phyloP scores from a whole-genome alignment of 2,888 invertebrate species.

The Synergus umbraculus region DNA sequence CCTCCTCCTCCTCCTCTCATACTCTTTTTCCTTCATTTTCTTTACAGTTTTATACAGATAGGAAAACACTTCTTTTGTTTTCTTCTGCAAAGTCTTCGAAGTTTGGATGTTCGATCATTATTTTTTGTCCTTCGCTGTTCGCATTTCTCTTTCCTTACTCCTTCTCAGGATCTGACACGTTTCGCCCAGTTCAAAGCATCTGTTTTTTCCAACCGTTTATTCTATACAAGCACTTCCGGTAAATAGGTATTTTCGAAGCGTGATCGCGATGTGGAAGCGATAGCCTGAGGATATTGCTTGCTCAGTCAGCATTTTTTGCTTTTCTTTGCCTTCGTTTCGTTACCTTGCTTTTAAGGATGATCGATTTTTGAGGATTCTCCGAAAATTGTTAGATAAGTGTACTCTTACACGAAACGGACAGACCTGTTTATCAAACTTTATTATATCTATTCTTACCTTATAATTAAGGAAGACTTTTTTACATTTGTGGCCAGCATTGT shows the following conservation, averaged over 20 bases:
- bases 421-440: neutral
- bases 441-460: no score
- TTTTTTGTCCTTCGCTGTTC: neutral
- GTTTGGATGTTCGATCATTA: slow-evolving; percentile 18
- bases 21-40: slow-evolving; percentile 1
- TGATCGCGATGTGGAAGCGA: slow-evolving; percentile 55
- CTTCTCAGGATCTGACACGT: slow-evolving; percentile 2
- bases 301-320: slow-evolving; percentile 26
- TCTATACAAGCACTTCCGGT: slow-evolving; percentile 49
- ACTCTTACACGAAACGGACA: neutral
- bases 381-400: neutral
- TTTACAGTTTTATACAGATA: slow-evolving; percentile 25
- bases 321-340: slow-evolving; percentile 15
- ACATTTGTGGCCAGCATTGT: no score
- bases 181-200: slow-evolving; percentile 33
- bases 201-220: slow-evolving; percentile 34
- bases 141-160: neutral
- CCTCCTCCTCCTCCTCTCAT: slow-evolving; percentile 1
- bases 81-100: neutral
- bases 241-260: slow-evolving; percentile 55
- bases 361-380: neutral
- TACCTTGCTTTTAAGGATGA: slow-evolving; percentile 15
- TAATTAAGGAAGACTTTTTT: no score
- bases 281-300: slow-evolving; percentile 51
- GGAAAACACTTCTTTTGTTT: slow-evolving; percentile 16